Evolutionary conservation across 2,113 vertebrate species (phyloP).

Genomic region (Numenius arquata): DNA sequence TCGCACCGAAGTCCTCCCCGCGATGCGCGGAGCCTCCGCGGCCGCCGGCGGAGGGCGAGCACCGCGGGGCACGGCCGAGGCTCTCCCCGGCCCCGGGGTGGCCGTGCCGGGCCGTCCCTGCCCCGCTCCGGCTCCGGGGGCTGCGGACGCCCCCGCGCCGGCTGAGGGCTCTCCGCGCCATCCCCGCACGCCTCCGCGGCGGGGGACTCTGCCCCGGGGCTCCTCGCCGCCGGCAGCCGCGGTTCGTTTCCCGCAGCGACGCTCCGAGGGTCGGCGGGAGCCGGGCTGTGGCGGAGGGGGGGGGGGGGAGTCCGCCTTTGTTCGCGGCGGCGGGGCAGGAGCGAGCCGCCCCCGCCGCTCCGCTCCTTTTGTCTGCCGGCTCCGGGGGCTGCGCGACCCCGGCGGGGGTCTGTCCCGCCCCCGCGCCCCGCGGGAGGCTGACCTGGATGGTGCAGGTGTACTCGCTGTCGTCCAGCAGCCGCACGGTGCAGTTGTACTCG

Average conservation of each 20-base stretch:
- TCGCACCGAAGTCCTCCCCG: background rate
- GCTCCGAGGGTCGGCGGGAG: background rate
- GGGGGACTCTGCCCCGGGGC: background rate
- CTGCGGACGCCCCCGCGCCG: background rate
- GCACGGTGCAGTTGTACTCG: conserved; percentile 94
- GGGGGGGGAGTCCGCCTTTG: background rate
- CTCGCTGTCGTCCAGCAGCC: conserved; percentile 96
- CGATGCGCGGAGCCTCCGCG: background rate
- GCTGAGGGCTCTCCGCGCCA: background rate
- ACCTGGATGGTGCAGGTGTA: conserved; percentile 96
- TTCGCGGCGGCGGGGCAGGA: background rate
- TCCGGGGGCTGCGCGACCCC: background rate
- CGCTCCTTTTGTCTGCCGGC: background rate
- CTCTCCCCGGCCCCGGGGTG: background rate
- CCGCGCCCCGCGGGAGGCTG: conserved; percentile 27
- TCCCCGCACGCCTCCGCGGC: background rate
- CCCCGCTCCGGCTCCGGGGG: background rate
- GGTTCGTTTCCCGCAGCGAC: background rate
- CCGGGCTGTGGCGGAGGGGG: background rate
- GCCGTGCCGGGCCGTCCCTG: no score
- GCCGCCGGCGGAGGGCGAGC: background rate
- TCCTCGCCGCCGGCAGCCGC: background rate
- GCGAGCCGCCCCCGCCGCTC: background rate
- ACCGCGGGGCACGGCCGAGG: background rate
- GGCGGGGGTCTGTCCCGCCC: background rate